These are phyloP conservation scores for Cyanoramphus novaezelandiae DNA, from an alignment of 2,113 vertebrate species.

Conservation along the genomic window DNA sequence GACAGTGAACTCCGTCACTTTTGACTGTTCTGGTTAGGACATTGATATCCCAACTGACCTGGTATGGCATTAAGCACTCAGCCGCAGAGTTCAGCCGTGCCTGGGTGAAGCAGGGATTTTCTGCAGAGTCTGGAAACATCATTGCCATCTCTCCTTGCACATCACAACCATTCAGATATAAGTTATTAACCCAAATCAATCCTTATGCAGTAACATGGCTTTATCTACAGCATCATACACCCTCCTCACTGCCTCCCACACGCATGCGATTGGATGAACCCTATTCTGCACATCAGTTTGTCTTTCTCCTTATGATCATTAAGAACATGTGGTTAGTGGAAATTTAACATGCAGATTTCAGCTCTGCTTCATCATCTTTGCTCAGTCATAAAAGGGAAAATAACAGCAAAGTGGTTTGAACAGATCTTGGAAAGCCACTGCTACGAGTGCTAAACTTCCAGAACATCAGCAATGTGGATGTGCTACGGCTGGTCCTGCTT, in stretches of 20 bases:
- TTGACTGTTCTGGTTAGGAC: not conserved
- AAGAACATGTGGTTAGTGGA: not conserved
- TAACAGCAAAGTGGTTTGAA: not conserved
- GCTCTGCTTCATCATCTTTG: not conserved
- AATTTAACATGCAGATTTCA: not conserved
- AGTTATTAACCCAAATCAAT: not conserved
- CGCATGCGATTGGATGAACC: not conserved
- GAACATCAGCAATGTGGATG: not conserved
- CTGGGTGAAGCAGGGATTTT: not conserved
- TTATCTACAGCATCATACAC: not conserved
- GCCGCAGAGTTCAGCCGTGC: not conserved
- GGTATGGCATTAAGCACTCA: not conserved
- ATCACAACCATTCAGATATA: not conserved
- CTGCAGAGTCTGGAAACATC: not conserved
- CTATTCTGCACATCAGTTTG: not conserved
- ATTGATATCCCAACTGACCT: not conserved
- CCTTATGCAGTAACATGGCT: not conserved
- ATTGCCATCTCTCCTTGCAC: not conserved
- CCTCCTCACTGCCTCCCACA: not conserved
- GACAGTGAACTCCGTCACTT: slow-evolving; percentile 8
- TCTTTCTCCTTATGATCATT: not conserved
- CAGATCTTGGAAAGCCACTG: not conserved
- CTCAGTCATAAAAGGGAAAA: not conserved
- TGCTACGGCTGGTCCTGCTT: not conserved
- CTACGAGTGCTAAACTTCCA: not conserved